These are phyloP conservation scores for Tortricodes alternella DNA, from an alignment of 2,888 invertebrate species.

Conservation along the genomic window DNA sequence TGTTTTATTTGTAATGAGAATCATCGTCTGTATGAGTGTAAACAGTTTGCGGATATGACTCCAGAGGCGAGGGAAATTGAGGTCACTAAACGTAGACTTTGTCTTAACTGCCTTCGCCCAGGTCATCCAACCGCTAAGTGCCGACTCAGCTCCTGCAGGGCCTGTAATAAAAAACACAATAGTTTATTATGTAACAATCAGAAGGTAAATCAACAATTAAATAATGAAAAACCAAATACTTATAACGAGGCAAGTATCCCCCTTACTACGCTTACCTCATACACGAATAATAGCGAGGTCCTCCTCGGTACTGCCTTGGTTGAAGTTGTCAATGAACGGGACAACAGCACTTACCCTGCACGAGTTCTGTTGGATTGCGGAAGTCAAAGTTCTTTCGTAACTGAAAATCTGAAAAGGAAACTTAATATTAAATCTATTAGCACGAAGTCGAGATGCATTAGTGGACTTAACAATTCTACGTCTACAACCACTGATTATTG, in stretches of 20 bases:
- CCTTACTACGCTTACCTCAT: neutral
- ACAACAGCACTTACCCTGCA: neutral
- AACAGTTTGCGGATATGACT: neutral
- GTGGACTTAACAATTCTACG: neutral
- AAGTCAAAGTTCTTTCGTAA: neutral
- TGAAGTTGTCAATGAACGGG: neutral
- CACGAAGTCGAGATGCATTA: neutral
- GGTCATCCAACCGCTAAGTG: neutral
- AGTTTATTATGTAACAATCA: neutral
- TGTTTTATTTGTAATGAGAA: neutral
- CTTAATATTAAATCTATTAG: slow-evolving; percentile 1
- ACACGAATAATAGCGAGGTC: neutral
- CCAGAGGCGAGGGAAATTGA: neutral
- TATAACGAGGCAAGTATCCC: neutral
- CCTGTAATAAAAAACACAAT: neutral
- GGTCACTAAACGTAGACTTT: neutral
- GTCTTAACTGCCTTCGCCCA: neutral
- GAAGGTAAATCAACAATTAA: neutral
- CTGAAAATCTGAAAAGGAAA: slow-evolving; percentile 3
- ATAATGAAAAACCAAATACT: neutral
- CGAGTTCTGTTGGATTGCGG: slow-evolving; percentile 1
- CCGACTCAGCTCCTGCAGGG: neutral
- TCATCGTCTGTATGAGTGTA: neutral
- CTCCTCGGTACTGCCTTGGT: slow-evolving; percentile 1
- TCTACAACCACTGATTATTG: neutral